Evolutionary conservation across 2,113 vertebrate species (phyloP), one percentile per base, ranked within the genome.

Genomic region (Scophthalmus maximus): DNA sequence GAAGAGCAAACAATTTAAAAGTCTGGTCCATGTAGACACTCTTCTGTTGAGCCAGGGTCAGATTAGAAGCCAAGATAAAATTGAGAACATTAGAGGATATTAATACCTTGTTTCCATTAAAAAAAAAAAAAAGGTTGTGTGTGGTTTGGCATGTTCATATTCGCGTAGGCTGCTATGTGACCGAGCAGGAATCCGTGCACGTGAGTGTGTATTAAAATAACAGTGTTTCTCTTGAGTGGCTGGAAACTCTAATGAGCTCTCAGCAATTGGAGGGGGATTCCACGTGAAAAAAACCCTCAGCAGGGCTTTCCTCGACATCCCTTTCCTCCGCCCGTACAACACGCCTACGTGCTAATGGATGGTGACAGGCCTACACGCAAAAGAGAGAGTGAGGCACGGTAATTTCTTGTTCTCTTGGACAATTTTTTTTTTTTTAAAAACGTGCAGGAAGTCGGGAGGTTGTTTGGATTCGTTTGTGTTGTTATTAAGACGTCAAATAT

Each of bases 231-330:
- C 64, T 60, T 7, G 73, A 85, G 60, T 74, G 60, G 50, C 51
- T 85, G 87, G 88, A 91, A 92, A 92, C 50, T 88, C 12, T 82
- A 86, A 87, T 44, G 3, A 77, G 61, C 61, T 68, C 22, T 80
- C 72, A 40, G 52, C 51, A 36, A 52, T 61, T 52, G 32, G 55
- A 79, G 26, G 76, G 85, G 64, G 73, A 88, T 77, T 86, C 81
- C 81, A 63, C 77, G 65, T 74, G 78, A 63, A 83, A 89, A 82
- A 82, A 84, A n/a, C n/a, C 73, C 80, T 87, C 84, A 82, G 46
- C 69, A 84, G 87, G 84, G 84, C 77, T 91, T 88, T 81, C 88
- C 85, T 87, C 70, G 0, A 64, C 72, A 64, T 68, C 67, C 52
- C 42, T 50, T 73, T 76, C 67, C 73, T 74, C 22, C 64, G 49